phyloP scores from a whole-genome alignment of 2,113 vertebrate species.

The Pagrus major region DNA sequence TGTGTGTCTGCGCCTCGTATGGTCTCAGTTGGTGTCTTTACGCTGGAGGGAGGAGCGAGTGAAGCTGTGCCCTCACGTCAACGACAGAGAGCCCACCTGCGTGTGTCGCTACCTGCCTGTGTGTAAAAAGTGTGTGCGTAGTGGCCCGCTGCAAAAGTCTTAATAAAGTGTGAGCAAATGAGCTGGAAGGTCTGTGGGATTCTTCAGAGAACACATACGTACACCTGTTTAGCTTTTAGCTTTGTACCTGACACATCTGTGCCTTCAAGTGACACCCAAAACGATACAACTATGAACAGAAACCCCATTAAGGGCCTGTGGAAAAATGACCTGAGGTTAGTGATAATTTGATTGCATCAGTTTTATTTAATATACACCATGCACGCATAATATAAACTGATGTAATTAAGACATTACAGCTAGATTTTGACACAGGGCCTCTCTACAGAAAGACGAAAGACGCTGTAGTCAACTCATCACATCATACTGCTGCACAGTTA shows the following conservation, averaged over 20 bases:
- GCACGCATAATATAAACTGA: neutral
- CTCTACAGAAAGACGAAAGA: too few species aligned
- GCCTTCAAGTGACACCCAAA: too few species aligned
- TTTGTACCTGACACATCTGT: too few species aligned
- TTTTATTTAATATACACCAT: too few species aligned
- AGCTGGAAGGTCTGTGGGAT: neutral
- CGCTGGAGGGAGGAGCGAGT: conserved; percentile 35
- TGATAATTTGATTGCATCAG: too few species aligned
- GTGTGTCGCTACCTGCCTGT: conserved; percentile 55
- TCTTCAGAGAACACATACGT: too few species aligned
- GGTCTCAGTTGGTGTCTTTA: conserved; percentile 13
- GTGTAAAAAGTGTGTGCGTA: conserved; percentile 51
- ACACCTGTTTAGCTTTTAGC: neutral
- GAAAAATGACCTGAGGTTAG: neutral
- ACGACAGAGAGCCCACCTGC: conserved; percentile 72
- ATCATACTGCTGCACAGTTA: too few species aligned
- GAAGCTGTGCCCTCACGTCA: conserved; percentile 78
- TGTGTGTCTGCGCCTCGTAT: neutral
- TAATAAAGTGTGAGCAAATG: conserved; percentile 71
- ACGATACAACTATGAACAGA: too few species aligned
- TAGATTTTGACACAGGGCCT: neutral
- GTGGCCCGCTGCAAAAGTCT: conserved; percentile 43
- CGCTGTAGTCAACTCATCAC: too few species aligned
- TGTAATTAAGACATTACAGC: neutral
- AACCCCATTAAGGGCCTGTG: too few species aligned